Evolutionary conservation across 2,797 vertebrate species (phyloP), one percentile per base, ranked within the genome.

Genomic region (Psittacula derbiana): DNA sequence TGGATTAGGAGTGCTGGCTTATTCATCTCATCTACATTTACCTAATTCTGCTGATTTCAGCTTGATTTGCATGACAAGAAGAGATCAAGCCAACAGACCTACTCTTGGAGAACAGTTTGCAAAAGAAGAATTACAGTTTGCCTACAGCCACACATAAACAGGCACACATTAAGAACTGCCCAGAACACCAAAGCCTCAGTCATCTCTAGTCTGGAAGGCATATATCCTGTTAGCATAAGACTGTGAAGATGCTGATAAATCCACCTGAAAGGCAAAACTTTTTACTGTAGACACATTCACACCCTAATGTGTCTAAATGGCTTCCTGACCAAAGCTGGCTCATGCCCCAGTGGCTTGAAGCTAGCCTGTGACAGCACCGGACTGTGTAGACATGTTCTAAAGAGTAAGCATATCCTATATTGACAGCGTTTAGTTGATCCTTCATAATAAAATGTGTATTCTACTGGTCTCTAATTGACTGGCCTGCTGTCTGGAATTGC

Each of bases 11-110:
- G 74, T 27, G 31, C 57, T 92, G 36, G 31, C 7, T 89, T 86
- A 52, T 71, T 85, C 79, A 75, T 76, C 81, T 92, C 55, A 44
- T 82, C 50, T 71, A 50, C 57, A 27, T 92, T 88, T 73, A 55
- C 72, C 57, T 62, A 74, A 80, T 76, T 90, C 65, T 87, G 61
- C 88, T 92, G 83, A 90, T 93, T 95, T 90, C 74, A 82, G 53
- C 46, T 84, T 55, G 61, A 82, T 90, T 93, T 80, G 49, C 30
- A 43, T 46, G 67, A 78, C 80, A 55, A 83, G 62, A 62, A 25
- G 73, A 84, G 60, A 86, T 46, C 18, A 44, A 86, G 74, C 70
- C 90, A 90, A 90, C 47, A 57, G 28, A 92, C 36, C 60, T 36
- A 8, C 18, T 90, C 28, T 14, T 43, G 44, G 28, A 88, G 24